Percentiles rank a stretch among this genome's conserved stretches.
Conservation (phyloP, 2,888 invertebrate genomes). For the Acrocera orbiculus region DNA sequence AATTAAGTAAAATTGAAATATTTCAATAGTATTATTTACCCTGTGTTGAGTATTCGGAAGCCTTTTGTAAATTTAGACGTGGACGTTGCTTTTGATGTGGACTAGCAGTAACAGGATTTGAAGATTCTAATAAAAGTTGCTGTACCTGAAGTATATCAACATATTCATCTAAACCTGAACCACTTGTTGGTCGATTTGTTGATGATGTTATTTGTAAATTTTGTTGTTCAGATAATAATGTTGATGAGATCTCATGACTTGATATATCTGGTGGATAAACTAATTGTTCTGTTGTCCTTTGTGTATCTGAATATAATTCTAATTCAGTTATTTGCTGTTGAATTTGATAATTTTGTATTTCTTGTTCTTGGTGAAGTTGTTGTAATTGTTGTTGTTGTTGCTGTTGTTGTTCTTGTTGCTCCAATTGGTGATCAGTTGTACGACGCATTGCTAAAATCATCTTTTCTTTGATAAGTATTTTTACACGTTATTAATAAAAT, state of each 20-base stretch:
- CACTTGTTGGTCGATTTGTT: background rate
- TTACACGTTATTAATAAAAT: too few relatives aligned
- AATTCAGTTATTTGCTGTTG: constrained; percentile 7
- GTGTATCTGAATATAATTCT: too few relatives aligned
- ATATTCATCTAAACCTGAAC: constrained; percentile 44
- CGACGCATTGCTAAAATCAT: constrained; percentile 57
- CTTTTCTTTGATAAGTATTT: constrained; percentile 14
- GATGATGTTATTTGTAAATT: constrained; percentile 4
- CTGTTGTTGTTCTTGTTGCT: constrained; percentile 13
- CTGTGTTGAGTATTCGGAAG: constrained; percentile 30
- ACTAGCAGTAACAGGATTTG: constrained; percentile 21
- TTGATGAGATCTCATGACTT: constrained; percentile 13
- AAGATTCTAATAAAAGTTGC: constrained; percentile 45
- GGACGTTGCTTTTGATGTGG: constrained; percentile 25
- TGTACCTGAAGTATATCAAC: constrained; percentile 72
- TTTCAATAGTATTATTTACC: constrained; percentile 17
- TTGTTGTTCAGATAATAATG: constrained; percentile 9
- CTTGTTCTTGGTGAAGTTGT: constrained; percentile 2
- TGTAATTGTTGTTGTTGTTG: constrained; percentile 7
- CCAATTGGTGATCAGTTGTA: constrained; percentile 42
- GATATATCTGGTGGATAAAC: too few relatives aligned
- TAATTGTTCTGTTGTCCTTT: too few relatives aligned
- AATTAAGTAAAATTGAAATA: background rate
- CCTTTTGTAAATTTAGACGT: constrained; percentile 29
- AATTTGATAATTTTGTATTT: constrained; percentile 5